Base-by-base conservation (phyloP, 2,888 invertebrate genomes). In the Callinectes sapidus region DNA sequence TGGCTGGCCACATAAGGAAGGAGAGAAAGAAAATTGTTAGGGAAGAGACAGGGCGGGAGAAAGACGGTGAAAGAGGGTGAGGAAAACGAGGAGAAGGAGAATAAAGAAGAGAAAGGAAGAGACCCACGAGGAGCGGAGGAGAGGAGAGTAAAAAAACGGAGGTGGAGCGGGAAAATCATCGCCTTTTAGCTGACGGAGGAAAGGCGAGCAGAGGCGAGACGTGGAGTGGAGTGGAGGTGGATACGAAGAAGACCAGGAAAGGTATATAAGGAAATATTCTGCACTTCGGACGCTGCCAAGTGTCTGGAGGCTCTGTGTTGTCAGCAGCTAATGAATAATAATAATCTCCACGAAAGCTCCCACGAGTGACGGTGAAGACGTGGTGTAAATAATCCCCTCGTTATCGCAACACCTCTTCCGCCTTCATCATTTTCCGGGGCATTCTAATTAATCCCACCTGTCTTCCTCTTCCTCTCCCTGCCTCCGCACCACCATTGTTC, bases 1-100 rank as follows among this genome's bases (percentile, higher is more conserved):
- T 87, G 55, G 55, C 42, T 23, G 23, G 87, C 87, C 55, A 54
- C 81, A 81, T 81, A 32, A 32, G 71, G 90, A 85, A 81, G 48
- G 90, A 81, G 90, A 77, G 54, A 39, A 16, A 71, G 71, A 71
- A 66, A 89, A 48, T 66, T 54, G 71, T 66, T 32, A 39, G 66
- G n/a, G 42, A 39, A 71, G 89, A 42, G 89, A 71, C 35, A 71
- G n/a, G 16, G 71, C 14, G 42, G 35, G 42, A 89, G 39, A 71
- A 18, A 89, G 35, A 28, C 14, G 48, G 35, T 54, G 89, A 81
- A 16, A 39, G 42, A 48, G 54, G 77, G 81, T 18, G 55, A 54
- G 23, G 10, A 89, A 39, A 18, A 66, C 32, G 89, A 89, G 55
- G 54, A 16, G 90, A n/a, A 71, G 5, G 66, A 90, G 39, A 32